These are phyloP conservation scores for Gadopsis bispinosus DNA, from an alignment of 2,797 vertebrate species.

Conservation along the genomic window DNA sequence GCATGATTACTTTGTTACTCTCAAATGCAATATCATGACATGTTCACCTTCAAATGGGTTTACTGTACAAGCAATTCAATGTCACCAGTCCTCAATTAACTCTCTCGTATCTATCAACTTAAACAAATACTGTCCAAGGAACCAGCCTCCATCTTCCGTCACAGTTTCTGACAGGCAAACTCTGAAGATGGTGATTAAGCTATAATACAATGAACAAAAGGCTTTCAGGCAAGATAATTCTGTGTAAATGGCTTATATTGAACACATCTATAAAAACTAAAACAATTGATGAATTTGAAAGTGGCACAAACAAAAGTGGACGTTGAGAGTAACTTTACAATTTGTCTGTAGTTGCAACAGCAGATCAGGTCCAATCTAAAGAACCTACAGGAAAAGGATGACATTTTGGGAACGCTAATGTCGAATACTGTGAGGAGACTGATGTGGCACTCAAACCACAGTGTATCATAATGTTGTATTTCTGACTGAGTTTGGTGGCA, in stretches of 20 bases:
- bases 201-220: constrained; percentile 20
- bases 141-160: constrained; percentile 37
- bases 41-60: constrained; percentile 48
- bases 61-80: constrained; percentile 47
- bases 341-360: background rate
- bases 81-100: constrained; percentile 18
- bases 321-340: background rate
- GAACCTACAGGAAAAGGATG: background rate
- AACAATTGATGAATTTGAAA: background rate
- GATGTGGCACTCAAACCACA: background rate
- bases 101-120: constrained; percentile 12
- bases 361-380: background rate
- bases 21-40: constrained; percentile 59
- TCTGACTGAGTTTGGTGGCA: constrained; percentile 8
- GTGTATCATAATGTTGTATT: too few relatives aligned
- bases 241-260: constrained; percentile 5
- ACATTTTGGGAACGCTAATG: background rate
- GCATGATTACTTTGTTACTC: constrained; percentile 39
- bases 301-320: background rate
- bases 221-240: constrained; percentile 1
- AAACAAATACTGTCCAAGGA: constrained; percentile 52
- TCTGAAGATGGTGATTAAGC: constrained; percentile 2
- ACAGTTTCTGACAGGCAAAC: constrained; percentile 24
- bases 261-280: constrained; percentile 19
- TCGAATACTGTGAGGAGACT: background rate